These are phyloP conservation scores for Onchidella celtica DNA, from an alignment of 2,888 invertebrate genomes.

Conservation along the genomic window DNA sequence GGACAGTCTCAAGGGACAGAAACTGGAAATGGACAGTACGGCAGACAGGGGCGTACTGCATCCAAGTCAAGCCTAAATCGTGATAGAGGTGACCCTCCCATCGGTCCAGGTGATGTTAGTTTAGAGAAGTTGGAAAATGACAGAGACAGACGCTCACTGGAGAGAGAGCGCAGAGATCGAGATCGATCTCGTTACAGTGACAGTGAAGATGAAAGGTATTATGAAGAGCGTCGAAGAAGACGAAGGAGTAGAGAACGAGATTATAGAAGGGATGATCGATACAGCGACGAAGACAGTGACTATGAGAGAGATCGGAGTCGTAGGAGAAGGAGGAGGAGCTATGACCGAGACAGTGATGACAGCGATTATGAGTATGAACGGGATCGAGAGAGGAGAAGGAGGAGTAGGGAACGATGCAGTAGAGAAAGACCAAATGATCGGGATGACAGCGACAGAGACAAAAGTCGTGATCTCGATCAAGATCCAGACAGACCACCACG, in stretches of 20 bases:
- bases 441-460: slow-evolving; percentile 9
- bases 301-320: slow-evolving; percentile 12
- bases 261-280: not conserved
- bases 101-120: slow-evolving; percentile 25
- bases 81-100: slow-evolving; percentile 14
- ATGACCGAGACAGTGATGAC: slow-evolving; percentile 32
- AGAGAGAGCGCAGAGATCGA: not conserved
- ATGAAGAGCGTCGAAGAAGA: not conserved
- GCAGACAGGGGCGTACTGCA: not conserved
- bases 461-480: not conserved
- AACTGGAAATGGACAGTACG: no score
- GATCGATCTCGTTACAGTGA: not conserved
- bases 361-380: slow-evolving; percentile 38
- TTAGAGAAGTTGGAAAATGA: not conserved
- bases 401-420: slow-evolving; percentile 30
- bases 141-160: not conserved
- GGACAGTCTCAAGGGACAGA: slow-evolving; percentile 2
- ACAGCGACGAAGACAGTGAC: slow-evolving; percentile 38
- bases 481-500: not conserved
- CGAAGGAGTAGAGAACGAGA: slow-evolving; percentile 23
- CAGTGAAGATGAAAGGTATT: slow-evolving; percentile 17
- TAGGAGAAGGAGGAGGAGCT: slow-evolving; percentile 13
- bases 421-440: slow-evolving; percentile 2
- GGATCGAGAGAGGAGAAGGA: slow-evolving; percentile 12
- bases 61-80: slow-evolving; percentile 28